Evolutionary conservation across 2,113 vertebrate genomes (phyloP), one percentile per base, ranked within the genome.

Genomic region (Anthoscopus minutus): DNA sequence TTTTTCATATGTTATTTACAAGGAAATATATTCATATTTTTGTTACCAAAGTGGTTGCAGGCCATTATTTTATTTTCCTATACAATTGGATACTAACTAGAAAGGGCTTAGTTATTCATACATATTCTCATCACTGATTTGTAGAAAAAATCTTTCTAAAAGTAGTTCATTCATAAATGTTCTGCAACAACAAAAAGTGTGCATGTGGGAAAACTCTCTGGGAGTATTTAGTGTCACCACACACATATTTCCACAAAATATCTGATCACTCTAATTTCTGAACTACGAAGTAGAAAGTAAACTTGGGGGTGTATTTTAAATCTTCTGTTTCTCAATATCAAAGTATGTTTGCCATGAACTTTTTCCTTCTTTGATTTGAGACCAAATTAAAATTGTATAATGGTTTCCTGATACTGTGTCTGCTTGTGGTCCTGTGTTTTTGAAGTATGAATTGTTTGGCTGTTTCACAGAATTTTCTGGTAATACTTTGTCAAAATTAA

Each of bases 401-500:
- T 62, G 33, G 6, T 94, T 92, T 93, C 48, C 53, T 93, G 54
- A 44, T 86, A 42, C 21, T 51, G 47, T 62, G 22, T 72, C 47
- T 93, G 48, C 56, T 12, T 50, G 8, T 69, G 11, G 25, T 91
- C 73, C 58, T 92, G 57, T 54, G 60, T 93, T 89, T 90, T 96
- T 91, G 53, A 94, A 69, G 62, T 94, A 83, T 73, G 5, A 94
- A 80, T 95, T 77, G 35, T 91, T 89, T 86, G 87, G 47, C 56
- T 87, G 73, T 92, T 71, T 78, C 35, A 84, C 78, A 70, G 33
- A 92, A 76, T 78, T 97, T 97, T 93, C 86, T 96, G 89, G 65
- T 82, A 95, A 30, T 78, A 81, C 79, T 91, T 96, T 96, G 79
- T 97, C 70, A 86, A 94, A 97, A 96, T 95, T 93, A 96, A 42